Evolutionary conservation across 2,797 vertebrate species (phyloP).

Genomic region (Periophthalmus magnuspinnatus): DNA sequence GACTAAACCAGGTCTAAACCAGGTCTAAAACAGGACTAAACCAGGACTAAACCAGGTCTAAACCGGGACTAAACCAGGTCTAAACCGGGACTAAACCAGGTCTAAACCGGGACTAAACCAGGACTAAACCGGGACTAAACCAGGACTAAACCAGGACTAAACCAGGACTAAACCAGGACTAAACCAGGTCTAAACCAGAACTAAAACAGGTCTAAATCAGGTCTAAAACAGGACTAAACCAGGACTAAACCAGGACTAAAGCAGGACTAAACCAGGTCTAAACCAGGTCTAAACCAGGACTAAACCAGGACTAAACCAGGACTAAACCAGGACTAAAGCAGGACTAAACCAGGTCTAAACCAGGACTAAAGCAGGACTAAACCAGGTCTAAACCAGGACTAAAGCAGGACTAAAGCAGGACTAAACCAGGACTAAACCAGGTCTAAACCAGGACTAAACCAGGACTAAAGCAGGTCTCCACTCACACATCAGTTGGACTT

Average conservation of each 20-base stretch:
- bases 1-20: neutral
- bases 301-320: neutral
- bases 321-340: neutral
- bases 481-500: conserved; percentile 66
- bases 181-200: neutral
- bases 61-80: too few species aligned
- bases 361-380: neutral
- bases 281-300: neutral
- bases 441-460: neutral
- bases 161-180: neutral
- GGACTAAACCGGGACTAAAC: neutral
- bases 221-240: neutral
- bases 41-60: neutral
- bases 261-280: neutral
- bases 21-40: neutral
- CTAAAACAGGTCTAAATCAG: neutral
- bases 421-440: neutral
- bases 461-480: conserved; percentile 12
- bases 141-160: neutral
- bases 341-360: neutral
- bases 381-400: neutral
- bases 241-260: neutral
- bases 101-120: too few species aligned
- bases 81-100: too few species aligned
- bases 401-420: neutral